Evolutionary conservation across 2,113 vertebrate species (phyloP).

Genomic region (Melanerpes aurifrons): DNA sequence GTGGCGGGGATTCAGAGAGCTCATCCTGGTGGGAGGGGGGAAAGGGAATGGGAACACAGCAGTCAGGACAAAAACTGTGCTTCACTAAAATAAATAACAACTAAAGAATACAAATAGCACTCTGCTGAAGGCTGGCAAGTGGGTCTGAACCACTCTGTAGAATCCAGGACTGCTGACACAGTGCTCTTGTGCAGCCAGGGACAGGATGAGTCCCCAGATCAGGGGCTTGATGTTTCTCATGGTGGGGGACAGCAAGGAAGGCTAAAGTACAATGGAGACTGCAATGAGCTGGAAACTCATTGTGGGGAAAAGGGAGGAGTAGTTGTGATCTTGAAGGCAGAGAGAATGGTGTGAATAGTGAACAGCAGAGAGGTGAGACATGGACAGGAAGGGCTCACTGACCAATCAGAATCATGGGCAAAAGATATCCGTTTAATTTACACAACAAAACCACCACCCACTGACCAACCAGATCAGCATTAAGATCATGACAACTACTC

Average conservation of each 20-base stretch:
- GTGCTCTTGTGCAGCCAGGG: neutral
- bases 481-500: too few relatives aligned
- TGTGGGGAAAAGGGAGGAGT: neutral
- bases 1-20: neutral
- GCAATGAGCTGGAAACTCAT: accelerated
- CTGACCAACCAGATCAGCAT: too few relatives aligned
- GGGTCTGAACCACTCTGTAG: neutral
- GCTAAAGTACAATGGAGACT: accelerated
- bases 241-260: neutral
- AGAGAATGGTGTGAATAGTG: too few relatives aligned
- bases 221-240: too few relatives aligned
- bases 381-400: neutral
- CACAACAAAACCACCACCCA: neutral
- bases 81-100: neutral
- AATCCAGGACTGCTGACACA: neutral
- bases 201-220: neutral
- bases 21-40: too few relatives aligned
- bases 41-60: too few relatives aligned
- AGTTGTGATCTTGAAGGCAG: too few relatives aligned
- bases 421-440: neutral
- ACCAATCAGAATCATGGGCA: neutral
- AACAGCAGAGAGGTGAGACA: too few relatives aligned
- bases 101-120: neutral
- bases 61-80: neutral
- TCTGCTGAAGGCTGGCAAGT: neutral